A percentile compares a stretch with the other conserved stretches of the same genome.
Conservation (phyloP, 2,888 invertebrate genomes). For the Congeria kusceri region DNA sequence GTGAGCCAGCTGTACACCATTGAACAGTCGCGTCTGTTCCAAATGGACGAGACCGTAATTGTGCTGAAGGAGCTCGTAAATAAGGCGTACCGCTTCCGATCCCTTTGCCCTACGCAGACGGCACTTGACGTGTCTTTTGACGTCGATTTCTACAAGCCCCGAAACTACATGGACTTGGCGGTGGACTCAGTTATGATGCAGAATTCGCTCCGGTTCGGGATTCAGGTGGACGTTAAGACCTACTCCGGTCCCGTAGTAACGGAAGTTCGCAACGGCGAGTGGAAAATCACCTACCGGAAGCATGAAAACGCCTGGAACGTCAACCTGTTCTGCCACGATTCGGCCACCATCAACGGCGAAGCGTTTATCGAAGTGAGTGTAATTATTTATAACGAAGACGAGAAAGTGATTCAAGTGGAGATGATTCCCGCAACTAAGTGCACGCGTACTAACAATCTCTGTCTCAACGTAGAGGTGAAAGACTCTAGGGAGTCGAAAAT, state of each 20-base stretch:
- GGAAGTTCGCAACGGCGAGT: conserved; percentile 81
- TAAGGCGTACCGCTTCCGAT: conserved; percentile 84
- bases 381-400: conserved; percentile 81
- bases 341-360: conserved; percentile 82
- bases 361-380: conserved; percentile 82
- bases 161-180: conserved; percentile 82
- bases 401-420: conserved; percentile 83
- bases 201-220: conserved; percentile 84
- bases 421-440: conserved; percentile 74
- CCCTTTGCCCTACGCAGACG: conserved; percentile 82
- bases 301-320: conserved; percentile 81
- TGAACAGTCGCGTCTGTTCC: conserved; percentile 74
- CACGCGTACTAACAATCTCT: conserved; percentile 79
- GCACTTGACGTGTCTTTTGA: conserved; percentile 78
- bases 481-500: conserved; percentile 75
- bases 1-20: conserved; percentile 80
- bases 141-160: conserved; percentile 80
- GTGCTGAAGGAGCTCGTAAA: conserved; percentile 79
- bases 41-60: conserved; percentile 61
- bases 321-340: conserved; percentile 84
- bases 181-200: conserved; percentile 85
- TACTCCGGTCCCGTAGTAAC: conserved; percentile 83
- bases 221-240: conserved; percentile 84
- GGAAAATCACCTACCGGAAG: conserved; percentile 85
- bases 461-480: conserved; percentile 74